These are phyloP conservation scores for Agonopterix arenella DNA, from an alignment of 2,888 invertebrate species.

Conservation along the genomic window DNA sequence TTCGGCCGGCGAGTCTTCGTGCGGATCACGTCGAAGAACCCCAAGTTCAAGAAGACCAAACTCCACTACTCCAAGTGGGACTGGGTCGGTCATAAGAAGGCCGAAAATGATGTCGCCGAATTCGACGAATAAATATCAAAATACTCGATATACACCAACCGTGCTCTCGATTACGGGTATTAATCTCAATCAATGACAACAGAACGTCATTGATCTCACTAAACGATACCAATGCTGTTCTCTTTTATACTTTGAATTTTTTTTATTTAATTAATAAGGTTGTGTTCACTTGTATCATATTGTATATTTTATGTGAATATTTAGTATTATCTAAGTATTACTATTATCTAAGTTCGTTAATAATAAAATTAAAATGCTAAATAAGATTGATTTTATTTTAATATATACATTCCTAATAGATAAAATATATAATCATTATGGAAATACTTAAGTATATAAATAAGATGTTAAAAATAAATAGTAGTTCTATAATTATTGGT, in stretches of 20 bases:
- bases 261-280: slow-evolving; percentile 17
- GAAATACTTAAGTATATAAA: slow-evolving; percentile 10
- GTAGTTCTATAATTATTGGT: slow-evolving; percentile 31
- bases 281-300: slow-evolving; percentile 35
- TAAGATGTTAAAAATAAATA: slow-evolving; percentile 2
- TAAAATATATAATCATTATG: slow-evolving; percentile 10
- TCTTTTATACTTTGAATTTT: slow-evolving; percentile 11
- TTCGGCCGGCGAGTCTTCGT: slow-evolving; percentile 82
- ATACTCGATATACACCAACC: slow-evolving; percentile 6
- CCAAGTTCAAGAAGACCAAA: slow-evolving; percentile 75
- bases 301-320: slow-evolving; percentile 13
- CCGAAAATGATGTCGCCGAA: slow-evolving; percentile 64
- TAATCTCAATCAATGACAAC: slow-evolving; percentile 8
- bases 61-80: slow-evolving; percentile 80
- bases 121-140: slow-evolving; percentile 52
- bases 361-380: not conserved
- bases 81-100: slow-evolving; percentile 76
- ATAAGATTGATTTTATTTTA: not conserved
- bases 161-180: slow-evolving; percentile 37
- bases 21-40: slow-evolving; percentile 75
- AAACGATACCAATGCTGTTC: slow-evolving; percentile 35
- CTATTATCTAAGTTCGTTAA: slow-evolving; percentile 32
- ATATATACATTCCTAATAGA: not conserved
- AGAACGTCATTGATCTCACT: slow-evolving; percentile 7
- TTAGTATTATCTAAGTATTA: slow-evolving; percentile 10